Evolutionary conservation across 2,797 vertebrate species (phyloP).

Genomic region (Sebastes matsubarae): DNA sequence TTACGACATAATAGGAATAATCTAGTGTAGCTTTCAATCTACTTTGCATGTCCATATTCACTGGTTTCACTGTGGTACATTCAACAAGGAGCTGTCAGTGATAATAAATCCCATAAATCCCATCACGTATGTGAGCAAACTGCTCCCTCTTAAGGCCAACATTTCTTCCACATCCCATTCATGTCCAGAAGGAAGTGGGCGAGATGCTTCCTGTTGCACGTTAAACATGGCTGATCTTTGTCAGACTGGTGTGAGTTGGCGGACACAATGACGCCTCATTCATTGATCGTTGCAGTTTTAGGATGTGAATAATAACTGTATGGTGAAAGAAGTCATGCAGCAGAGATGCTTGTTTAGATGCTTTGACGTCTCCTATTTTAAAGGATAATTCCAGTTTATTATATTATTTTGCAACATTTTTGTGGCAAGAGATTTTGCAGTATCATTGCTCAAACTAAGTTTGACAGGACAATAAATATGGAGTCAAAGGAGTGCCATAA

Average conservation of each 20-base stretch:
- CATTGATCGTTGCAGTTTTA: background rate
- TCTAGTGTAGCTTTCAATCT: background rate
- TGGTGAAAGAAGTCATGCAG: background rate
- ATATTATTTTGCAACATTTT: background rate
- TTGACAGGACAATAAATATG: no score
- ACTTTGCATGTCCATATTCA: background rate
- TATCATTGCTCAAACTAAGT: accelerated
- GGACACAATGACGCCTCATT: background rate
- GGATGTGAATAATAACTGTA: background rate
- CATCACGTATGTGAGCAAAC: background rate
- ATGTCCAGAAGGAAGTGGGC: background rate
- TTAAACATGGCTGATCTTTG: background rate
- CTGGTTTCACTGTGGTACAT: background rate
- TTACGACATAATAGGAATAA: background rate
- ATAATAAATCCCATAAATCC: background rate
- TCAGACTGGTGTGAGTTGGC: background rate
- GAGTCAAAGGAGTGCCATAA: no score
- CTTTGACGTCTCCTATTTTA: background rate
- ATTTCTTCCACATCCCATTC: background rate
- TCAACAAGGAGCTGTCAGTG: conserved; percentile 2
- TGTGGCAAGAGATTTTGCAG: no score
- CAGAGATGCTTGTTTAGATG: background rate
- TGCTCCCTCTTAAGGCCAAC: background rate
- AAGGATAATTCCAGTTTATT: background rate
- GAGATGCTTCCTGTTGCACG: background rate